Percentiles rank a stretch among this genome's conserved stretches.
These are phyloP conservation scores for Brachionus manjavacas DNA, from an alignment of 1,140 invertebrate species.

Conservation along the genomic window DNA sequence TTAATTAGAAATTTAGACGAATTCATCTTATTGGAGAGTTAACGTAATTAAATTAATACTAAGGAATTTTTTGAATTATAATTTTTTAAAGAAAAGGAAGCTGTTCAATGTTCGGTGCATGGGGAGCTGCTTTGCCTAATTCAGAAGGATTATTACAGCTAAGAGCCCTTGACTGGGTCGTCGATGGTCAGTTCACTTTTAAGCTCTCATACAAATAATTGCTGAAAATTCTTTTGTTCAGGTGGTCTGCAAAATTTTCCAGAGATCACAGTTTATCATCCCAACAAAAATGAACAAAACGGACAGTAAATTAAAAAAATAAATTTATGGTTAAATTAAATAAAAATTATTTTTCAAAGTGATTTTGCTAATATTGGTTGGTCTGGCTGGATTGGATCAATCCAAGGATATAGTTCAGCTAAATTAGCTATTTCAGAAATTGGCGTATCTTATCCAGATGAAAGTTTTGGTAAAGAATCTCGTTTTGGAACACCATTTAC, in stretches of 20 bases:
- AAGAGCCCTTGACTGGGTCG: conserved; percentile 48
- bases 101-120: conserved; percentile 50
- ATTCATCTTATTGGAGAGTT: conserved; percentile 50
- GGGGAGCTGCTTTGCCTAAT: conserved; percentile 45
- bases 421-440: conserved; percentile 50
- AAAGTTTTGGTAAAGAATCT: conserved; percentile 48
- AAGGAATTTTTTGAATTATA: background rate
- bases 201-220: background rate
- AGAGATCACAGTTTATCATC: conserved; percentile 50
- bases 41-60: conserved; percentile 40
- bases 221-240: background rate
- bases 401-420: conserved; percentile 47
- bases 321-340: conserved; percentile 47
- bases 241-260: conserved; percentile 50
- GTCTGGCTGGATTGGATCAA: conserved; percentile 36
- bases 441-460: conserved; percentile 49
- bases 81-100: conserved; percentile 46
- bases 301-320: conserved; percentile 32
- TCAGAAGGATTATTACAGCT: conserved; percentile 45
- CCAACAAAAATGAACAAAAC: conserved; percentile 37
- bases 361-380: conserved; percentile 28
- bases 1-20: conserved; percentile 46
- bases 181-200: conserved; percentile 43
- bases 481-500: conserved; percentile 49
- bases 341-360: conserved; percentile 40